Evolutionary conservation across 2,888 invertebrate genomes (phyloP), one percentile per base, ranked within the genome.

Genomic region (Lydus trimaculatus): DNA sequence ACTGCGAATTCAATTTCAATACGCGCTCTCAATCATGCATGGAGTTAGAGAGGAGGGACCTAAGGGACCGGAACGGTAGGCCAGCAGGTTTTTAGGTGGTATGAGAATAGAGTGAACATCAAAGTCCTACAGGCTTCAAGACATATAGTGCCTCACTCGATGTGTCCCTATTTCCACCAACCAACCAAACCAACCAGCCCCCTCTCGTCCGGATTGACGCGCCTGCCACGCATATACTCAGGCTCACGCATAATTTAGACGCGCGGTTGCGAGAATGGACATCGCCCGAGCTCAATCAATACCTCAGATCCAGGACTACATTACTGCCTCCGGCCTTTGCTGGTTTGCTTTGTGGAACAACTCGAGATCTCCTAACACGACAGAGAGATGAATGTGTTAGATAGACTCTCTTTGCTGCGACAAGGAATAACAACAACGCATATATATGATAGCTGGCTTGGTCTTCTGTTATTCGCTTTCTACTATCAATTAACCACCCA

Each of bases 1-100:
- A 75, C 80, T 82, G 81, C 82, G 84, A 85, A 85, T 85, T 85
- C 85, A 85, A 85, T 85, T 85, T 85, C 85, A 85, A 85, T 85
- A 84, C 85, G 82, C 82, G 84, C 84, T 82, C 84, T 84, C 84
- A 84, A 84, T 84, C 84, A 84, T 84, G 83, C 83, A 84, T 84
- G 83, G 83, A 81, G 81, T 78, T 79, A 77, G 76, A 73, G 74
- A 76, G 75, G 73, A 70, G 73, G 72, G 25, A 69, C 72, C 72
- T 71, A 71, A 72, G 78, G 72, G 71, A 31, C 64, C 66, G 58
- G 72, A 62, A 62, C 25, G 63, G 71, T 59, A 61, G 65, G 72
- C 71, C 31, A 56, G 28, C 23, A 23, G 23, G 23, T 56, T 25
- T 56, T 28, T 15, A n/a, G 1, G 7, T 52, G 61, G 52, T 17